Percentiles rank a stretch among this genome's conserved stretches.
phyloP scores from a whole-genome alignment of 2,888 invertebrate species.

The Xestia xanthographa region DNA sequence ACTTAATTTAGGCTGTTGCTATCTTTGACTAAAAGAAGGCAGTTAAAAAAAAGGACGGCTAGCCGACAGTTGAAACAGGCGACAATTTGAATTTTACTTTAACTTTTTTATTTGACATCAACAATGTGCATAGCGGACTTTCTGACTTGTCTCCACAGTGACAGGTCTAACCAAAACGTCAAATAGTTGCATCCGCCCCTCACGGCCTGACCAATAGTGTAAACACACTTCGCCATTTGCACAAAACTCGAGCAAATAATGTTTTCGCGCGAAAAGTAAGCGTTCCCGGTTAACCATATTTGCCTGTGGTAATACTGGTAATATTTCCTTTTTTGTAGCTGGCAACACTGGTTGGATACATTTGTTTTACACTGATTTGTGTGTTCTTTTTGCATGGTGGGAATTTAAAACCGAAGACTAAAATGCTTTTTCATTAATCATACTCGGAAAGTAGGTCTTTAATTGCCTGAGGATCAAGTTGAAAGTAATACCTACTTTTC shows the following conservation, averaged over 20 bases:
- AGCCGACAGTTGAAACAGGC: too few relatives aligned
- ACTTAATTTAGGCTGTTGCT: too few relatives aligned
- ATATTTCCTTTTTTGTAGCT: slow-evolving; percentile 50
- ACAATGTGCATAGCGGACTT: not conserved
- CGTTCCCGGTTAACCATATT: slow-evolving; percentile 41
- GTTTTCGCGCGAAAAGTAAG: slow-evolving; percentile 52
- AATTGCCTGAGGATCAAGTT: too few relatives aligned
- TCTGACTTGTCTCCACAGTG: slow-evolving; percentile 10
- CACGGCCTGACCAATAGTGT: slow-evolving; percentile 6
- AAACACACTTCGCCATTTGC: slow-evolving; percentile 44
- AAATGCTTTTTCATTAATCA: too few relatives aligned
- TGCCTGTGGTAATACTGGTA: slow-evolving; percentile 37
- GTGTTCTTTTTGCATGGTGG: slow-evolving; percentile 10
- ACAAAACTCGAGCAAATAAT: slow-evolving; percentile 30
- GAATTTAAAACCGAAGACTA: slow-evolving; percentile 23
- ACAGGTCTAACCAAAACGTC: slow-evolving; percentile 36
- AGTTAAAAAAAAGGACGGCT: too few relatives aligned
- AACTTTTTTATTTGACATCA: not conserved
- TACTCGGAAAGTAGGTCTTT: too few relatives aligned
- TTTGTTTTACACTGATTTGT: slow-evolving; percentile 32
- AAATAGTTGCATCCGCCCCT: slow-evolving; percentile 53
- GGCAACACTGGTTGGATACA: slow-evolving; percentile 38
- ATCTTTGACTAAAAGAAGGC: too few relatives aligned
- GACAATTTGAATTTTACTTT: too few relatives aligned
- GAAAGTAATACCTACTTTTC: too few relatives aligned